Evolutionary conservation across 2,113 vertebrate genomes (phyloP).

Genomic region (Himantopus leucocephalus): DNA sequence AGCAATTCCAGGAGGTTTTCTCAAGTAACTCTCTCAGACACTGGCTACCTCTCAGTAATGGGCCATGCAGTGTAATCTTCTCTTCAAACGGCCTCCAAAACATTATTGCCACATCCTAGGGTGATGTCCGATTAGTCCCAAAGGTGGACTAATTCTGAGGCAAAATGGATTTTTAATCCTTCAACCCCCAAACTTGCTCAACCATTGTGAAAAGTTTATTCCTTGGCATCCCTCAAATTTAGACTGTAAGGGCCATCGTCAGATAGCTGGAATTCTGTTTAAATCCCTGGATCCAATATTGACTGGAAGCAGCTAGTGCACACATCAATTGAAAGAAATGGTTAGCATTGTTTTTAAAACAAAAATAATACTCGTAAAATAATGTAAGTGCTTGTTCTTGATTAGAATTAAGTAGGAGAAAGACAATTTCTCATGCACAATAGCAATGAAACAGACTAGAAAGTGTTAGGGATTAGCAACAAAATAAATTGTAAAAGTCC

Average conservation of each 20-base stretch:
- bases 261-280: not conserved
- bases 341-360: not conserved
- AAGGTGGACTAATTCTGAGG: not conserved
- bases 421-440: not conserved
- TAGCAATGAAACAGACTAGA: not conserved
- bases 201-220: not conserved
- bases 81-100: not conserved
- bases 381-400: not conserved
- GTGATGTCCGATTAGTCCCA: not conserved
- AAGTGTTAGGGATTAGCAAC: not conserved
- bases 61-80: not conserved
- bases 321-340: not conserved
- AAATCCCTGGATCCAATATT: not conserved
- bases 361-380: not conserved
- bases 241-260: not conserved
- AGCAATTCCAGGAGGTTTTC: constrained; percentile 35
- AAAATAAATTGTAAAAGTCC: not conserved
- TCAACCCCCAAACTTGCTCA: not conserved
- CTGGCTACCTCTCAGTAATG: constrained; percentile 27
- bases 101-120: not conserved
- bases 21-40: constrained; percentile 12
- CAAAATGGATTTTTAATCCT: not conserved
- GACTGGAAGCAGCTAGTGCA: not conserved
- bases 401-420: not conserved
- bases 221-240: not conserved